Evolutionary conservation across 2,888 invertebrate species (phyloP), one percentile per base, ranked within the genome.

Genomic region (Mesoligia furuncula): DNA sequence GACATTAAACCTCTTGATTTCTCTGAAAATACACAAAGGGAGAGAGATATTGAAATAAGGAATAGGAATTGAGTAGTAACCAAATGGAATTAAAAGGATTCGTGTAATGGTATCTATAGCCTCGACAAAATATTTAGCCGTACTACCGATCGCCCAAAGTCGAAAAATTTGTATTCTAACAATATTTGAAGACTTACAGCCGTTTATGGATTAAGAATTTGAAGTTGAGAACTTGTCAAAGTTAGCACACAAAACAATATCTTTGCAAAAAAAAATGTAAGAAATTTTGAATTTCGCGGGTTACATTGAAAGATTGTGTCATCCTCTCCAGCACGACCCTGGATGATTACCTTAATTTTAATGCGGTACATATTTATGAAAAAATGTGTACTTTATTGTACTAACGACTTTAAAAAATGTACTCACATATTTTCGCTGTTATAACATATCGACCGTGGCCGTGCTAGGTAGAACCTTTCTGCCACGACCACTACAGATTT

Each of bases 11-110:
- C 24, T 79, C 77, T 85, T 77, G 78, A 59, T 66, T 62, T 64
- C 17, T 76, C 87, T 87, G 89, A 75, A 85, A 88, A 31, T 24
- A 54, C 13, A 68, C 9, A 83, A 59, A 69, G 45, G 42, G 65
- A 36, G 31, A 13, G 0, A 42, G 0, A 51, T 9, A 51, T 69
- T 51, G 59, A 8, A n/a, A 76, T 36, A 57, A 36, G 27, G 15
- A 45, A 39, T 31, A 61, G 36, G 45, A 17, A 8, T 36, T 1
- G 24, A 80, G 20, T 67, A 42, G 20, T 59, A 45, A 57, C 8
- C 13, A 36, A 54, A 36, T 48, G 8, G n/a, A 36, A 54, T 9
- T 59, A 24, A 8, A 54, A 24, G 15, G 36, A 24, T 65, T 15
- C n/a, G 45, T 45, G 20, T 13, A 45, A 27, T 27, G 27, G 3